Evolutionary conservation across 2,113 vertebrate genomes (phyloP), one percentile per base, ranked within the genome.

Genomic region (Octodon degus): DNA sequence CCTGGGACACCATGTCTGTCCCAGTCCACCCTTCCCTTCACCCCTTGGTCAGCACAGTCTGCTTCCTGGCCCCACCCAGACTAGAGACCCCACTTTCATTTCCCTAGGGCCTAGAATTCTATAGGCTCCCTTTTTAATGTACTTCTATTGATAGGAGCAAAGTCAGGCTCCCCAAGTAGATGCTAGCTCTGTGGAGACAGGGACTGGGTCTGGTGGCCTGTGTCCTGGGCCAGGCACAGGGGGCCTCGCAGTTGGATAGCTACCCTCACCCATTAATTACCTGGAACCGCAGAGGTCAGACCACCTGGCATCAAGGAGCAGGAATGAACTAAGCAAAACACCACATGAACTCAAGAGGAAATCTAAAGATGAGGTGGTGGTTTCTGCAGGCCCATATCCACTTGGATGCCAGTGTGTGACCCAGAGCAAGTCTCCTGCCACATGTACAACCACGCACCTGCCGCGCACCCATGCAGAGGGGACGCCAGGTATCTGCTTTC

Each of bases 251-350:
- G 20, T 17, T 67, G 13, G 43, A 16, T 4, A 16, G 80, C 43
- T 5, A 0, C 16, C 62, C 55, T 3, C 1, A 2, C n/a, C 7
- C 47, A n/a, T 6, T 7, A n/a, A 22, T 82, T 53, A 30, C 37
- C 32, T 43, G 70, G 43, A 83, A 20, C 67, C 55, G 32, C 25
- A 62, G 63, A 9, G 25, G 43, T 16, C 47, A 12, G 30, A 79
- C 58, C 34, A 34, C 34, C n/a, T 10, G 76, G 27, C 7, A 34
- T 37, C 47, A 60, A 47, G 3, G 43, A 20, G 63, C 11, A 93
- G 58, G 43, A 87, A 67, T 68, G 37, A 58, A 88, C 32, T 70
- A 5, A 32, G 0, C 32, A 27, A 87, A 92, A n/a, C 37, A 58
- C 22, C 24, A 16, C 32, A 34, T 8, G 27, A 22, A 50, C 72